Percentiles rank a stretch among this genome's conserved stretches.
phyloP scores from a whole-genome alignment of 2,113 vertebrate genomes.

The Procavia capensis region DNA sequence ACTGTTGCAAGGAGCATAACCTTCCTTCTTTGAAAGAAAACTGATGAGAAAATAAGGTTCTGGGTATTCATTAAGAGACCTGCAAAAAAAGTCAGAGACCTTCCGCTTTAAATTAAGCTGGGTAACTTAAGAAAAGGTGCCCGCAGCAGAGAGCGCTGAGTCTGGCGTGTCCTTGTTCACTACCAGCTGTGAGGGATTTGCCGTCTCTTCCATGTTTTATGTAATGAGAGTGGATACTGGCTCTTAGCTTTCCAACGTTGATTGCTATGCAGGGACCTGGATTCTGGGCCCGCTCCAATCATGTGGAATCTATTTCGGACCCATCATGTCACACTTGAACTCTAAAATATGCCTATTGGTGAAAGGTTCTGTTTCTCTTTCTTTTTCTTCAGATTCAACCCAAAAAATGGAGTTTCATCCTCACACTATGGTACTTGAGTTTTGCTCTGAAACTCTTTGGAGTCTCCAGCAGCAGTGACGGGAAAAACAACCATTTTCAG shows the following conservation, averaged over 20 bases:
- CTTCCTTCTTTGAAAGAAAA: constrained; percentile 66
- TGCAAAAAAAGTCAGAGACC: neutral
- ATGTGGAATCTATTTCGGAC: constrained; percentile 86
- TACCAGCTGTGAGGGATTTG: constrained; percentile 80
- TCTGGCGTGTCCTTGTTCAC: constrained; percentile 56
- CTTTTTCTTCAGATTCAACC: constrained; percentile 63
- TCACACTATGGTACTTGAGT: constrained; percentile 6
- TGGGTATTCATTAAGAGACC: constrained; percentile 67
- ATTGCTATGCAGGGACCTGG: constrained; percentile 80
- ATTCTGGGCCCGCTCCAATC: constrained; percentile 81
- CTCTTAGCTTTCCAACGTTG: constrained; percentile 78
- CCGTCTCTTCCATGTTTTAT: constrained; percentile 78
- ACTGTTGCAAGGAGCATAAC: constrained; percentile 46
- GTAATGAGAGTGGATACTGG: constrained; percentile 71
- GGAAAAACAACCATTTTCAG: neutral
- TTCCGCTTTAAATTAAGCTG: constrained; percentile 76
- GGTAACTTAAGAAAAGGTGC: constrained; percentile 78
- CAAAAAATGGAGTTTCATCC: constrained; percentile 73
- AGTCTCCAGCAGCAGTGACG: neutral
- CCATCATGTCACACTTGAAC: constrained; percentile 83
- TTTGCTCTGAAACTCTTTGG: neutral
- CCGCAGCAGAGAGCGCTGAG: neutral
- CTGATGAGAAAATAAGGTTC: constrained; percentile 70
- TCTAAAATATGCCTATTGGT: constrained; percentile 81
- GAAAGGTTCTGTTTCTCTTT: constrained; percentile 84